These are phyloP conservation scores for Acrossocheilus fasciatus DNA, from an alignment of 2,797 vertebrate genomes.

Conservation along the genomic window DNA sequence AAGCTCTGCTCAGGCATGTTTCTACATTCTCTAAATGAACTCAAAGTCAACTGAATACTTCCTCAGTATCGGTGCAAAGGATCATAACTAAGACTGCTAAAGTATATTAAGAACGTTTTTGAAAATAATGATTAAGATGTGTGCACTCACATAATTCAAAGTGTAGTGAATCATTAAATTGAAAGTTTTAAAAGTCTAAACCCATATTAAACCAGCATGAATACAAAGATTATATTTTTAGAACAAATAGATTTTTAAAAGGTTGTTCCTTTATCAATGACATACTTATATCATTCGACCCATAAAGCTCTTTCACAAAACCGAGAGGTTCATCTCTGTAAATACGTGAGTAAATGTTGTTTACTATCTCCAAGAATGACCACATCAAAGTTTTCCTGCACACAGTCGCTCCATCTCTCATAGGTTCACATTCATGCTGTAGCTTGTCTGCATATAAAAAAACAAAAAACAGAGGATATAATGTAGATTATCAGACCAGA, in stretches of 20 bases:
- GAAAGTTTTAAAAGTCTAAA: too few relatives aligned
- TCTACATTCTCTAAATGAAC: neutral
- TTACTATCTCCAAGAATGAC: neutral
- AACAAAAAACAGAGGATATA: neutral
- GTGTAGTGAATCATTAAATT: too few relatives aligned
- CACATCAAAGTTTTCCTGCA: conserved; percentile 18
- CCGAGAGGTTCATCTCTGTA: neutral
- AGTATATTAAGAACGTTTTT: too few relatives aligned
- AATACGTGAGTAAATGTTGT: neutral
- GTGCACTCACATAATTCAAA: too few relatives aligned
- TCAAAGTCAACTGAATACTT: neutral
- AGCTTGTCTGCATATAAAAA: conserved; percentile 2
- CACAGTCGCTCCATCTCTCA: neutral
- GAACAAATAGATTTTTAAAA: neutral
- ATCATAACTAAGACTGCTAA: too few relatives aligned
- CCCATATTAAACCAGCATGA: too few relatives aligned
- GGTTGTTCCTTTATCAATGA: neutral
- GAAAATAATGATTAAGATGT: too few relatives aligned
- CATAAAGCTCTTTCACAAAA: neutral
- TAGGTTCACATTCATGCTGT: neutral
- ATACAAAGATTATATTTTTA: too few relatives aligned
- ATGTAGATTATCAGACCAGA: neutral
- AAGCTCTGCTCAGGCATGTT: conserved; percentile 18
- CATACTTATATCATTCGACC: neutral
- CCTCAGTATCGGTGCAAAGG: too few relatives aligned